phyloP scores from a whole-genome alignment of 1,140 invertebrate species.

The Liolophura sinensis region DNA sequence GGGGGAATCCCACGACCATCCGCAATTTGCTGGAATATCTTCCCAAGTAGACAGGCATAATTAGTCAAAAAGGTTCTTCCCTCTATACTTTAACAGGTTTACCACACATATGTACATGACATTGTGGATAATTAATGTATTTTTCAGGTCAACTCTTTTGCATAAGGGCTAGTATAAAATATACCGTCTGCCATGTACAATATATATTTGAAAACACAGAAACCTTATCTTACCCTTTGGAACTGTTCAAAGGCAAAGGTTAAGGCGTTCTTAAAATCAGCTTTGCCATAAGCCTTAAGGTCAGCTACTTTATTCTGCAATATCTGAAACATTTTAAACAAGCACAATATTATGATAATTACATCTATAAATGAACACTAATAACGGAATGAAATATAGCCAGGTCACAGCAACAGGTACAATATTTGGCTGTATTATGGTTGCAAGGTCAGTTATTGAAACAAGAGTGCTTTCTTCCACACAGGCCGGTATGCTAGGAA shows the following conservation, averaged over 20 bases:
- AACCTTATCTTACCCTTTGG: slow-evolving; percentile 51
- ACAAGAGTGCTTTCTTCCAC: too few species aligned
- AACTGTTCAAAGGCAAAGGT: slow-evolving; percentile 55
- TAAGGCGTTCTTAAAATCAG: slow-evolving; percentile 45
- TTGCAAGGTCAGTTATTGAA: too few species aligned
- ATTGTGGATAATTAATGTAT: background rate
- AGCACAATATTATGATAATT: background rate
- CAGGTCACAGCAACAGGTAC: too few species aligned
- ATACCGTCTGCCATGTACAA: background rate
- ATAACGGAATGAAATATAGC: too few species aligned
- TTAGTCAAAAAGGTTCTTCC: background rate
- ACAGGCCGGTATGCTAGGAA: too few species aligned
- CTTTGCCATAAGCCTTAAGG: slow-evolving; percentile 44
- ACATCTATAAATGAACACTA: too few species aligned
- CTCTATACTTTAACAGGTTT: background rate
- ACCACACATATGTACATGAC: background rate
- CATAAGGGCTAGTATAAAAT: background rate
- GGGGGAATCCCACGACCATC: background rate
- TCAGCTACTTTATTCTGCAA: slow-evolving; percentile 47
- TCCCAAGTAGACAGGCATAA: too few species aligned
- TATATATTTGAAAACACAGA: slow-evolving; percentile 9
- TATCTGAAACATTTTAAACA: slow-evolving; percentile 41
- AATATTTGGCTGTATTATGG: too few species aligned
- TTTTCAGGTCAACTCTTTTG: background rate
- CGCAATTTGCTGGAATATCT: background rate